Percentiles rank a stretch among this genome's conserved stretches.
Evolutionary conservation across 2,113 vertebrate genomes (phyloP).

Genomic region (Crotalus helleri): DNA sequence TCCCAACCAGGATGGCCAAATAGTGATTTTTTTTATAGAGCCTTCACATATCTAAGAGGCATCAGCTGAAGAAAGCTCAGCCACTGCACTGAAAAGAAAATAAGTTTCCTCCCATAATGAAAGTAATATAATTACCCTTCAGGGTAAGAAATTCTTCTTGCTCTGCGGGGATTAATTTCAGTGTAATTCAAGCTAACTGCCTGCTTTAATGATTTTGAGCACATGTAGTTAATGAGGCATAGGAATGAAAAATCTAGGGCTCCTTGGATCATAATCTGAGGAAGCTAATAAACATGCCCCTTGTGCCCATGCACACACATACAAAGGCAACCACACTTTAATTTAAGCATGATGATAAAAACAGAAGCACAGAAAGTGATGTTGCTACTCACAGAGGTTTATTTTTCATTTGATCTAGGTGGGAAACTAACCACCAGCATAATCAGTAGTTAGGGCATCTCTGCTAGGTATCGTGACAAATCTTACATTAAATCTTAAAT

Average conservation of each 20-base stretch:
- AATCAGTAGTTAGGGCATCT: background rate
- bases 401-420: background rate
- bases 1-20: background rate
- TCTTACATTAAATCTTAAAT: background rate
- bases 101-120: constrained; percentile 21
- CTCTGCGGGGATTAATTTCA: constrained; percentile 48
- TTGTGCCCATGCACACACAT: background rate
- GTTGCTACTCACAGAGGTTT: background rate
- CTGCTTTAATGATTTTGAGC: constrained; percentile 38
- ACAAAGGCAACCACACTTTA: background rate
- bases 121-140: constrained; percentile 44
- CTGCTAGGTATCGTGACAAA: background rate
- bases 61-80: background rate
- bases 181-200: constrained; percentile 48
- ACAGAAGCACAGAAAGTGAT: background rate
- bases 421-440: background rate
- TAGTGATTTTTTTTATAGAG: background rate
- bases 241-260: background rate
- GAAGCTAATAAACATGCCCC: background rate
- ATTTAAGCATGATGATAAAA: background rate
- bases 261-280: constrained; percentile 11
- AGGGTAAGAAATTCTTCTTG: constrained; percentile 21
- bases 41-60: background rate
- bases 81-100: constrained; percentile 19
- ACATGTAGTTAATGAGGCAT: constrained; percentile 30